Conservation (phyloP, 1,140 invertebrate species). For the Drosophila sucinea region DNA sequence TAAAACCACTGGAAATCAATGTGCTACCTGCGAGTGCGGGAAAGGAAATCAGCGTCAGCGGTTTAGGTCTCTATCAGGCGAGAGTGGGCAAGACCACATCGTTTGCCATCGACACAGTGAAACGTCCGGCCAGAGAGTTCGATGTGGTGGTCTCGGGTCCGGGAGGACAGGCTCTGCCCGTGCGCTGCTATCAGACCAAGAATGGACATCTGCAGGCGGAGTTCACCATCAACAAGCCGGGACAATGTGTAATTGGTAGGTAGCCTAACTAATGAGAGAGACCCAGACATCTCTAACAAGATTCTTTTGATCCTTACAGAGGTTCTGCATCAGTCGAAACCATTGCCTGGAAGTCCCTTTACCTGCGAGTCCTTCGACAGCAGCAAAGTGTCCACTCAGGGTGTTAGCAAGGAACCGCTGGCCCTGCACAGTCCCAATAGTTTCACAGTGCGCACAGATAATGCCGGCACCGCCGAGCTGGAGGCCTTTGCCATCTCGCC, state of each 20-base stretch:
- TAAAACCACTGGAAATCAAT: slow-evolving; percentile 84
- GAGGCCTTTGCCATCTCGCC: slow-evolving; percentile 95
- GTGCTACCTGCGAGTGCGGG: slow-evolving; percentile 86
- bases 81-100: slow-evolving; percentile 91
- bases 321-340: slow-evolving; percentile 95
- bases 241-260: slow-evolving; percentile 87
- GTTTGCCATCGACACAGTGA: slow-evolving; percentile 94
- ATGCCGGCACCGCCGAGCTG: slow-evolving; percentile 95
- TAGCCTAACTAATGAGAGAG: background rate
- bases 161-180: slow-evolving; percentile 94
- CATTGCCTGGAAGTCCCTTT: slow-evolving; percentile 97
- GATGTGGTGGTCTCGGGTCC: slow-evolving; percentile 96
- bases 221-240: slow-evolving; percentile 92
- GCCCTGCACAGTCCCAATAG: slow-evolving; percentile 92
- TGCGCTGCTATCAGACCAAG: slow-evolving; percentile 97
- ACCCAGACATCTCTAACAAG: no score
- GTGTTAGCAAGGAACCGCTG: slow-evolving; percentile 90
- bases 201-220: slow-evolving; percentile 96
- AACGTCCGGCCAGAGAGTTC: slow-evolving; percentile 93
- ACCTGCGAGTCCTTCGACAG: slow-evolving; percentile 97
- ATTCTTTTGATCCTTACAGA: slow-evolving; percentile 84
- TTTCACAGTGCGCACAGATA: slow-evolving; percentile 94
- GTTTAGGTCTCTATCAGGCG: slow-evolving; percentile 92
- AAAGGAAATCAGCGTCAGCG: slow-evolving; percentile 86
- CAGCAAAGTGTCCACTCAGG: slow-evolving; percentile 89